A percentile compares a stretch with the other conserved stretches of the same genome.
These are phyloP conservation scores for Carcina quercana DNA, from an alignment of 2,888 invertebrate species.

Conservation along the genomic window DNA sequence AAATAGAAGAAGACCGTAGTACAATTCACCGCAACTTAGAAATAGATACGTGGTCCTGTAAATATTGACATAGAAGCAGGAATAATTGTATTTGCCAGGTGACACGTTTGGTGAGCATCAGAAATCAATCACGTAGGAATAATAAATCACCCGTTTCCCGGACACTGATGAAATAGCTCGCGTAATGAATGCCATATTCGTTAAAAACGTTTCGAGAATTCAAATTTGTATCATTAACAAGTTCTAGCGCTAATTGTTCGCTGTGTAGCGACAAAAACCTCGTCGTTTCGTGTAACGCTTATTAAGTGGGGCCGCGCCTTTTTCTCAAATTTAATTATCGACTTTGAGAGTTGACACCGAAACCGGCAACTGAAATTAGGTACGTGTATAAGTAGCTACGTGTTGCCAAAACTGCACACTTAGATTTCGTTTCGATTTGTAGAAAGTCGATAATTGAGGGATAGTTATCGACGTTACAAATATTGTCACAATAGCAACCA, in stretches of 20 bases:
- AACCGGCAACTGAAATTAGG: slow-evolving; percentile 40
- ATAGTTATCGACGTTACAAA: no score
- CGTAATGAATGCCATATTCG: slow-evolving; percentile 27
- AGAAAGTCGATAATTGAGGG: slow-evolving; percentile 56
- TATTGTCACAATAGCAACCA: no score
- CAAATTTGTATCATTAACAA: slow-evolving; percentile 64
- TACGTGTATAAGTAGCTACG: slow-evolving; percentile 24
- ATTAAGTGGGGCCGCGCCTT: slow-evolving; percentile 51
- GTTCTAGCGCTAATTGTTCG: slow-evolving; percentile 58
- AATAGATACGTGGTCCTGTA: no score
- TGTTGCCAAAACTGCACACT: slow-evolving; percentile 57
- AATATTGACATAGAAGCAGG: no score
- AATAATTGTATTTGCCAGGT: no score
- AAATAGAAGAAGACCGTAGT: no score
- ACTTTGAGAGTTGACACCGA: slow-evolving; percentile 58
- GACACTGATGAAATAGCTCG: slow-evolving; percentile 16
- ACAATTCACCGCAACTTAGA: no score
- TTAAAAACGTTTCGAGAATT: slow-evolving; percentile 42
- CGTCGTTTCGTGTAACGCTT: slow-evolving; percentile 59
- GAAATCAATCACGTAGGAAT: no score
- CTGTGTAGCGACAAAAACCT: slow-evolving; percentile 46
- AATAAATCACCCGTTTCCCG: background rate
- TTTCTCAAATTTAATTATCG: slow-evolving; percentile 68
- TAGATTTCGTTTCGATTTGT: slow-evolving; percentile 49
- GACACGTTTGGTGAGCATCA: no score